Evolutionary conservation across 2,888 invertebrate species (phyloP), one percentile per base, ranked within the genome.

Genomic region (Cheilosia grossa): DNA sequence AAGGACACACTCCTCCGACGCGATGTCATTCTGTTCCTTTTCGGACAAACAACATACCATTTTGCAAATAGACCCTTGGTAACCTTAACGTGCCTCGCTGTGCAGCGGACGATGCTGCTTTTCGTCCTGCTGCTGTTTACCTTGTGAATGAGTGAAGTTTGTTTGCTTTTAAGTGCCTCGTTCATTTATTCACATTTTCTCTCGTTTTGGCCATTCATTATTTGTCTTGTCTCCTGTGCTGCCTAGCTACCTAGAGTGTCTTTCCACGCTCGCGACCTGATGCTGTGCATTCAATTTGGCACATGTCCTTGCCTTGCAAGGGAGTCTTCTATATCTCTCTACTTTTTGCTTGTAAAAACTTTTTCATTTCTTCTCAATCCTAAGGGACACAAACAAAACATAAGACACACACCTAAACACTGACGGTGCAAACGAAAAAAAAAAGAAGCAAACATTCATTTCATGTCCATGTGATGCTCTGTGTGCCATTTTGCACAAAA

Each of bases 131-230:
- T 53, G n/a, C 17, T 70, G 54, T 74, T 81, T 61, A 72, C 75
- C 63, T 77, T 63, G 47, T 17, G 59, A 80, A 53, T 66, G 59
- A 64, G 27, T 51, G 56, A 61, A 81, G 66, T 72, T 81, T 85
- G 85, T 85, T 81, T 85, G 85, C 66, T 72, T 72, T 81, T 85
- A 81, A 85, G 80, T 81, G 81, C 81, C 75, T 63, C 81, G 75
- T 81, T 81, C 85, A 81, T 81, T 81, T 85, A 85, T 85, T 81
- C 81, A 85, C 80, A 72, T 81, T 85, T 72, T 79, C 64, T 54
- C 61, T 80, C 70, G 70, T 80, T 80, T 80, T 47, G 81, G 75
- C 66, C 81, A 85, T 67, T 81, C 81, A 70, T 85, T 85, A 85
- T 81, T 75, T 85, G 75, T 75, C 75, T 56, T 85, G 80, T 75